Conservation (phyloP, 2,113 vertebrate species). For the Lagopus muta region DNA sequence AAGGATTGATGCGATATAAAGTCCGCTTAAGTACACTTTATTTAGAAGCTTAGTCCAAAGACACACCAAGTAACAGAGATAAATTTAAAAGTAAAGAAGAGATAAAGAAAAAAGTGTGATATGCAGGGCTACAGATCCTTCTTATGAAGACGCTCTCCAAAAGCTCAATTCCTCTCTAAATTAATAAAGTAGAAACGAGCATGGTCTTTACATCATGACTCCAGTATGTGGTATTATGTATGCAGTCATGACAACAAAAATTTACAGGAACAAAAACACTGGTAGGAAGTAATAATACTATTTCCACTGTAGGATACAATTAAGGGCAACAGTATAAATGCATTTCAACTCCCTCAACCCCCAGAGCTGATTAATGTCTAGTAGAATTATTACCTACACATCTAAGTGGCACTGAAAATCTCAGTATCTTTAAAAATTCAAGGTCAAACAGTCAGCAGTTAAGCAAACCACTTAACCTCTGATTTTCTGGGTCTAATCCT, state of each 20-base stretch:
- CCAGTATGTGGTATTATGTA: neutral
- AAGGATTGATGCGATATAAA: neutral
- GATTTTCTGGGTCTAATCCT: neutral
- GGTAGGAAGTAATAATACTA: accelerated
- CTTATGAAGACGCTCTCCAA: neutral
- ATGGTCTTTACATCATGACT: neutral
- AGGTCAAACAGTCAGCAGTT: conserved; percentile 11
- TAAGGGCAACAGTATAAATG: neutral
- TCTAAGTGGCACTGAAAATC: neutral
- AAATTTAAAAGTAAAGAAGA: neutral
- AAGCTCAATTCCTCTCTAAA: neutral
- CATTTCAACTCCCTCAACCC: neutral
- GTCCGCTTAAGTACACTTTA: neutral
- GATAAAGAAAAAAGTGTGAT: neutral
- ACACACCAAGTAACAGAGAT: neutral
- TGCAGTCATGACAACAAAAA: neutral
- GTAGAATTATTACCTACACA: neutral
- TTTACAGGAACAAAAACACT: neutral
- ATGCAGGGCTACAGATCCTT: neutral
- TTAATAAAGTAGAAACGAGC: neutral
- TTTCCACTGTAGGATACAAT: accelerated
- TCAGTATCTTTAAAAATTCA: neutral
- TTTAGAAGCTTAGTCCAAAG: neutral
- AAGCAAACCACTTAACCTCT: neutral
- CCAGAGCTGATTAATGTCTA: neutral